Evolutionary conservation across 2,113 vertebrate species (phyloP).

Genomic region (Phrynosoma platyrhinos): DNA sequence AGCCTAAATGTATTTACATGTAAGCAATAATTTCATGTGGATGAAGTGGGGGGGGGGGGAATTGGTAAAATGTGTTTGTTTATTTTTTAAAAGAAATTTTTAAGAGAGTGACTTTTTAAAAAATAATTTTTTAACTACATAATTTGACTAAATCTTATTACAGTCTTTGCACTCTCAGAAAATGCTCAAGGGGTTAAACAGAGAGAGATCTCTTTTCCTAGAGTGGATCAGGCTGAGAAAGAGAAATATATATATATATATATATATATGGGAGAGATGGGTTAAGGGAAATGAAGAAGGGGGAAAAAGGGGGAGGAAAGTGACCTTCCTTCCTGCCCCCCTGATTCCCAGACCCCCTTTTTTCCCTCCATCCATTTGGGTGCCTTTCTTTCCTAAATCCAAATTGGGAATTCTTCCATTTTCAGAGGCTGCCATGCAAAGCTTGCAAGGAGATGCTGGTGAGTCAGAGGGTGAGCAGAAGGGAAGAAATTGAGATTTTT

Average conservation of each 20-base stretch:
- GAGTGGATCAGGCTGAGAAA: background rate
- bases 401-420: background rate
- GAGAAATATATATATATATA: too few species aligned
- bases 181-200: conserved; percentile 16
- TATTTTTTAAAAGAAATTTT: too few species aligned
- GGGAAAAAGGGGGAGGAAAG: background rate
- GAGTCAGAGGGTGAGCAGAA: too few species aligned
- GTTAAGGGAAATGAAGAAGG: background rate
- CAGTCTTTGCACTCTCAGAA: background rate
- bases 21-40: too few species aligned
- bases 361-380: background rate
- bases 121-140: too few species aligned
- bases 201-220: conserved; percentile 16
- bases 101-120: too few species aligned
- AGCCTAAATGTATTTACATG: too few species aligned
- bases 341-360: too few species aligned
- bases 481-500: background rate
- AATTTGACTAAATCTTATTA: background rate
- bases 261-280: background rate
- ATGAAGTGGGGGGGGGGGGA: too few species aligned
- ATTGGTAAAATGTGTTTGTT: too few species aligned
- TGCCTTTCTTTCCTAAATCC: background rate
- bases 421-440: background rate
- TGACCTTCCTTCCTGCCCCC: background rate
- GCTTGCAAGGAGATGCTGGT: background rate